phyloP scores from a whole-genome alignment of 2,113 vertebrate genomes.

The Anthoscopus minutus region DNA sequence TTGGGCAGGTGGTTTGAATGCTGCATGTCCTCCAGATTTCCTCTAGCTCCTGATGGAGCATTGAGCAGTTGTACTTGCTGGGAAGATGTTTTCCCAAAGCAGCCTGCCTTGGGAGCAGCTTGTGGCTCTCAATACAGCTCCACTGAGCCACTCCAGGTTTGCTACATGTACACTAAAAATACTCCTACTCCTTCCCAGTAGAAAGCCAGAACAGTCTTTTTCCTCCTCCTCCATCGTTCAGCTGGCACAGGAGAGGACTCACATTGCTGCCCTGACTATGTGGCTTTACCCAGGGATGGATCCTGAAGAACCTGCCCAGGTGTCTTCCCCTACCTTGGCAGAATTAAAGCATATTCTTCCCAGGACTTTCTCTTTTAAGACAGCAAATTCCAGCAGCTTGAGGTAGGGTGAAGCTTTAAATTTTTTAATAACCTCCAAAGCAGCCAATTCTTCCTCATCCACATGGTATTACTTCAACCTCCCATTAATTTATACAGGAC shows the following conservation, averaged over 20 bases:
- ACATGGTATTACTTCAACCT: not conserved
- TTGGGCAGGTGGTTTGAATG: not conserved
- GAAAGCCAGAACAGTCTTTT: not conserved
- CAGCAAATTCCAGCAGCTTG: not conserved
- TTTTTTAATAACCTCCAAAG: not conserved
- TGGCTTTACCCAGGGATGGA: not conserved
- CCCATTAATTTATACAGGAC: not conserved
- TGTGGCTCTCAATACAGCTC: not conserved
- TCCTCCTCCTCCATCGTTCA: not conserved
- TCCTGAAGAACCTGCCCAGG: not conserved
- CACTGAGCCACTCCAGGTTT: not conserved
- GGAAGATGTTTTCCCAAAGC: not conserved
- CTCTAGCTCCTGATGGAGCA: not conserved
- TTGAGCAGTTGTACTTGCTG: not conserved
- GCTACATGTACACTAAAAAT: not conserved
- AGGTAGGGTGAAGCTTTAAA: not conserved
- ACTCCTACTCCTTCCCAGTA: not conserved
- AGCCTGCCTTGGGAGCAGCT: not conserved
- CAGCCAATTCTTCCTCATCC: not conserved
- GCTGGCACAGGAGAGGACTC: not conserved
- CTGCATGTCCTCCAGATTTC: not conserved
- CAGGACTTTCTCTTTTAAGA: not conserved
- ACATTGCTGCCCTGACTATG: fast-evolving
- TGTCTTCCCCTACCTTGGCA: not conserved
- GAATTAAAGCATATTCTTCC: not conserved